Conservation (phyloP, 2,113 vertebrate genomes). For the Mus pahari region DNA sequence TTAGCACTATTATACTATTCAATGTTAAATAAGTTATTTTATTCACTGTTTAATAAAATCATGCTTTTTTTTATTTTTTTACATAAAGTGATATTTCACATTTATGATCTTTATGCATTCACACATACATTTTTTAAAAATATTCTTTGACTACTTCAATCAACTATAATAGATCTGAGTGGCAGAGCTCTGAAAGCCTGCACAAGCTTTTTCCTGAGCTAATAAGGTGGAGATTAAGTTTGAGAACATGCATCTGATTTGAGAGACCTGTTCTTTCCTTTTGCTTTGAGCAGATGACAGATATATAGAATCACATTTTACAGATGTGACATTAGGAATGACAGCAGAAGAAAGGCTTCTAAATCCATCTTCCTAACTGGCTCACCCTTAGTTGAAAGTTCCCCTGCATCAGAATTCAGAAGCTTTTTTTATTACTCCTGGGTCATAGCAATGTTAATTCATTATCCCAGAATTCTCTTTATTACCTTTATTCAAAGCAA, state of each 20-base stretch:
- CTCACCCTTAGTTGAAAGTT: conserved; percentile 53
- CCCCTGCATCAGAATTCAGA: conserved; percentile 30
- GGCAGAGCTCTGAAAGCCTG: conserved; percentile 14
- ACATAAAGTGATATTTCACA: neutral
- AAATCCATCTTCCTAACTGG: conserved; percentile 27
- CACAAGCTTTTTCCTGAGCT: conserved; percentile 44
- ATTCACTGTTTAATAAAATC: neutral
- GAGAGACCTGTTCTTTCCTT: neutral
- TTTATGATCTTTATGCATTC: neutral
- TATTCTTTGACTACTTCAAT: neutral
- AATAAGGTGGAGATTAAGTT: conserved; percentile 13
- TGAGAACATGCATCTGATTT: conserved; percentile 49
- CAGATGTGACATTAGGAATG: conserved; percentile 52
- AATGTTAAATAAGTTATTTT: neutral
- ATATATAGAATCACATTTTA: conserved; percentile 59
- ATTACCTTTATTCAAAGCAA: conserved; percentile 15
- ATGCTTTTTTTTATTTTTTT: neutral
- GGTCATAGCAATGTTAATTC: neutral
- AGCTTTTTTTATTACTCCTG: neutral
- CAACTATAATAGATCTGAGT: neutral
- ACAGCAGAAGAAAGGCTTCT: conserved; percentile 36
- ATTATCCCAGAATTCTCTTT: neutral
- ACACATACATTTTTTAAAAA: neutral
- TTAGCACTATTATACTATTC: neutral
- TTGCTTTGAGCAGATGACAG: conserved; percentile 50